A percentile compares a stretch with the other conserved stretches of the same genome.
Evolutionary conservation across 2,113 vertebrate genomes (phyloP).

Genomic region (Channa argus): DNA sequence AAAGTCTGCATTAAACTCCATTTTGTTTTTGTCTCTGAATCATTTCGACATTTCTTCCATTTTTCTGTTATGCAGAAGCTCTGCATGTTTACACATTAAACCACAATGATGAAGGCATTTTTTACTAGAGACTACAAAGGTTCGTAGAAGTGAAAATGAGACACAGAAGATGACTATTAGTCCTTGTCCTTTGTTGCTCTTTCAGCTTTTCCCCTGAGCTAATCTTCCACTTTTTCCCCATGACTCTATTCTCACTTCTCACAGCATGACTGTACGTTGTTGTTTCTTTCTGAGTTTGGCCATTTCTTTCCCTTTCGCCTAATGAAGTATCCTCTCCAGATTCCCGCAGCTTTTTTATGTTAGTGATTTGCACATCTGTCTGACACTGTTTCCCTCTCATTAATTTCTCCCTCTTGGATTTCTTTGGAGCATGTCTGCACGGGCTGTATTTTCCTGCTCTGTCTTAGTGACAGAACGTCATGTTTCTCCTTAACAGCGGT

Average conservation of each 20-base stretch:
- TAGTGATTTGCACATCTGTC: constrained; percentile 60
- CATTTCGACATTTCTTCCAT: constrained; percentile 13
- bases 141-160: constrained; percentile 7
- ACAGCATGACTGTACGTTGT: background rate
- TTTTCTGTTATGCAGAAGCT: constrained; percentile 29
- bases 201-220: background rate
- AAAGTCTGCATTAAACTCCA: background rate
- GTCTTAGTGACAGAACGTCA: constrained; percentile 15
- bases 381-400: constrained; percentile 27
- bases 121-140: background rate
- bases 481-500: constrained; percentile 17
- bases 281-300: background rate
- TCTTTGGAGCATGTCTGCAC: background rate
- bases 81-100: constrained; percentile 24
- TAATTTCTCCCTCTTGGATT: constrained; percentile 1
- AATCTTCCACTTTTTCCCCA: background rate
- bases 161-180: fast-evolving
- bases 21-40: constrained; percentile 14
- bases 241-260: background rate
- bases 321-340: constrained; percentile 6
- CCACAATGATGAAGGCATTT: background rate
- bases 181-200: background rate
- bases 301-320: background rate
- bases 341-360: constrained; percentile 44
- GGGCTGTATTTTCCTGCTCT: background rate